Evolutionary conservation across 53 echinoderm and acorn worm species (phyloP).

Genomic region (Temnopleurus reevesii): DNA sequence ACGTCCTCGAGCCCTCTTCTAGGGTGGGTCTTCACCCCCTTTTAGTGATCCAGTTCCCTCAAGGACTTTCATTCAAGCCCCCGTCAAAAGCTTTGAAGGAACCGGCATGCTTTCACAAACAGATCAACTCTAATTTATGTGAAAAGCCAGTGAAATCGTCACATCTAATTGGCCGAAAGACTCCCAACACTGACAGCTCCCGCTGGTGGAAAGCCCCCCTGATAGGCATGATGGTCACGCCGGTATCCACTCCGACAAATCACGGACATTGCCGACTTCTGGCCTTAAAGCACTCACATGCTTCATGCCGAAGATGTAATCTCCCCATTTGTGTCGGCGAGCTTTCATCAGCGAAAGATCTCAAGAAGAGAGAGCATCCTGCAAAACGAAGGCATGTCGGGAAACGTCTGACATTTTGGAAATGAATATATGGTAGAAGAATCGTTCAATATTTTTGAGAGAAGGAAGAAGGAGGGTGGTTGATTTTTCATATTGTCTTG

Average conservation of each 20-base stretch:
- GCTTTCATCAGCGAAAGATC: background rate
- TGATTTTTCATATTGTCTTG: too few species aligned
- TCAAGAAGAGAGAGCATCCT: background rate
- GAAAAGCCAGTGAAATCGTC: too few species aligned
- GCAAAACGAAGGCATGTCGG: background rate
- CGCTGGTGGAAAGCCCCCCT: too few species aligned
- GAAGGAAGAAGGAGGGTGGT: too few species aligned
- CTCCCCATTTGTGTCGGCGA: background rate
- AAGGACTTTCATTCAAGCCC: background rate
- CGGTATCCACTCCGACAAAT: constrained; percentile 2
- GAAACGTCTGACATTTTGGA: background rate
- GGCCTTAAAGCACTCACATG: background rate
- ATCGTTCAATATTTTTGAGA: too few species aligned
- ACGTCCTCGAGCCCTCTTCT: background rate
- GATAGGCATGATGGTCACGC: background rate
- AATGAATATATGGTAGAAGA: too few species aligned
- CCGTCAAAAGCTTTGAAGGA: background rate
- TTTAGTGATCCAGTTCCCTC: constrained; percentile 28
- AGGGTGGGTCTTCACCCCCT: background rate
- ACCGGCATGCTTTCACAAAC: too few species aligned
- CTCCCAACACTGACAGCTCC: too few species aligned
- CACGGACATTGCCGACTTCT: background rate
- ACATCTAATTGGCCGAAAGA: too few species aligned
- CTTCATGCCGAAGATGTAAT: constrained; percentile 11
- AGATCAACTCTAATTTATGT: too few species aligned